Base-by-base conservation (phyloP, 2,797 vertebrate genomes). In the Esox masquinongy region DNA sequence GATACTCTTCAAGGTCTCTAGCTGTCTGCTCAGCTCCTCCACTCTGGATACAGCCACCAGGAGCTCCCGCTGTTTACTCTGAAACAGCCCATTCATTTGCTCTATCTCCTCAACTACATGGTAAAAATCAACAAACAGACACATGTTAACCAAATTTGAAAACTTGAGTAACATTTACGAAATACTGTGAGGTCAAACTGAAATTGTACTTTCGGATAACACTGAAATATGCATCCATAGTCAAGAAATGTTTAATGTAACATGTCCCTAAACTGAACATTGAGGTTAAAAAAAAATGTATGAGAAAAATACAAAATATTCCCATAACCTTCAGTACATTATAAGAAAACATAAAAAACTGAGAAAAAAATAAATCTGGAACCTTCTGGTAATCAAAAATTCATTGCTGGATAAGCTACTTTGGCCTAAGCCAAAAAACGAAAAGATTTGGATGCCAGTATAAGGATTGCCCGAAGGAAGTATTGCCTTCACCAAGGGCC, bases 41-140 rank as follows among this genome's bases (percentile, higher is more conserved):
- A 98, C 97, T 81, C 96, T 93, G 0, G 95, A 93, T 84, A 94
- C 94, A 0, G 97, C 97, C 78, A 94, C 89, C 80, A 97, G 93
- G 73, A 99, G 93, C 91, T 99, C 97, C 75, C 94, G 92, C 93
- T 99, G 97, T 90, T 99, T 99, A 85, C 96, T 96, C 93, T 97
- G 96, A 93, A 99, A 97, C 89, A 99, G 84, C 34, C 94, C 93
- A 75, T 93, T 97, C 96, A 98, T 96, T 93, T 97, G 96, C 82
- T 97, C 96, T 19, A 99, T 96, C 91, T 99, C 98, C 84, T 98
- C 97, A 95, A 97, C 97, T 99, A 50, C 50, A 74, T 34, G 70
- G 74, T 26, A 12, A 64, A 4, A 29, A 66, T 17, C 24, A 29
- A 31, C 36, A 73, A 19, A 68, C 34, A n/a, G 17, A 68, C 29